These are phyloP conservation scores for Onychomys leucogaster DNA, from an alignment of 2,797 vertebrate genomes.

Conservation along the genomic window DNA sequence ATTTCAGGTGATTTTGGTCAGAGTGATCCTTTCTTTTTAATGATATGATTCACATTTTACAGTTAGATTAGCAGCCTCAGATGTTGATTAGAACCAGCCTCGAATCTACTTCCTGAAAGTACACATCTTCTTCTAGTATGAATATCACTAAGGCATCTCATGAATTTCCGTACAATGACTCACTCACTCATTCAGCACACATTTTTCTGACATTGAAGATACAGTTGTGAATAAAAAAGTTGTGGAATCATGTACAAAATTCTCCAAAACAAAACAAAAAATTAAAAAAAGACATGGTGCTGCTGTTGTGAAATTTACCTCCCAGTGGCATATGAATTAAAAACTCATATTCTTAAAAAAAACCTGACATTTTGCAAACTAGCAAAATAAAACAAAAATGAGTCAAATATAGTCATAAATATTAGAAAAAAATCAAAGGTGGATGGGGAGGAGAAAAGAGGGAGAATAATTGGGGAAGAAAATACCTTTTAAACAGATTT, in stretches of 20 bases:
- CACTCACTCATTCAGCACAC: not conserved
- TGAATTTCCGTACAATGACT: not conserved
- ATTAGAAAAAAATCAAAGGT: slow-evolving; percentile 37
- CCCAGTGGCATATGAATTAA: not conserved
- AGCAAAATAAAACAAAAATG: slow-evolving; percentile 24
- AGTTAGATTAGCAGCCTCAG: not conserved
- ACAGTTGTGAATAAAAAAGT: slow-evolving; percentile 17
- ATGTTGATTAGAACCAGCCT: not conserved
- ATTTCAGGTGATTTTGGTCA: slow-evolving; percentile 13
- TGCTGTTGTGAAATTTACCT: slow-evolving; percentile 27
- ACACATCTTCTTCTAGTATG: not conserved
- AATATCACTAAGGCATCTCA: not conserved
- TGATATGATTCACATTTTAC: not conserved
- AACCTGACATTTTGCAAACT: not conserved
- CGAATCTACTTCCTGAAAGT: not conserved
- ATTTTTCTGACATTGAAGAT: not conserved
- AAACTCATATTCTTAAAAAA: not conserved
- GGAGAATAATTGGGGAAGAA: not conserved
- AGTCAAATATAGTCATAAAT: slow-evolving; percentile 32
- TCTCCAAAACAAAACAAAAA: not conserved
- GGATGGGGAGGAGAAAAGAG: not conserved
- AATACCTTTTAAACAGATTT: slow-evolving; percentile 7
- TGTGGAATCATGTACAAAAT: not conserved
- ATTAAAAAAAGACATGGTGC: not conserved
- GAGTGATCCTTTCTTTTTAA: slow-evolving; percentile 55